Evolutionary conservation across 2,113 vertebrate genomes (phyloP).

Genomic region (Albula glossodonta): DNA sequence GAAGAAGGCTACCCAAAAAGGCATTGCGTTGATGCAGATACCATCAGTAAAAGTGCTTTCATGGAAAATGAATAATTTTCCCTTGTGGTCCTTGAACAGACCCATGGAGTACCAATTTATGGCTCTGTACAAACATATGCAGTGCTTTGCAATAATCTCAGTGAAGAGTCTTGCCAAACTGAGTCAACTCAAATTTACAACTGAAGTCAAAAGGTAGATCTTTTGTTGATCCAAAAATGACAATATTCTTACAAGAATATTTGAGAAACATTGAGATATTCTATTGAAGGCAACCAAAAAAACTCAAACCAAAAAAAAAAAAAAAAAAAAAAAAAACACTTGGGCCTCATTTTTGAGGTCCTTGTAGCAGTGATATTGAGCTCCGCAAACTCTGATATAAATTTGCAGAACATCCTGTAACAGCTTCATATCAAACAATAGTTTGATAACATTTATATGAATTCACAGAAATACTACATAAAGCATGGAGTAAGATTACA

Average conservation of each 20-base stretch:
- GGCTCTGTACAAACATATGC: conserved; percentile 5
- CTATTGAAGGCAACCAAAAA: conserved; percentile 27
- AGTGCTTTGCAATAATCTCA: background rate
- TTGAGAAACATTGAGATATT: conserved; percentile 26
- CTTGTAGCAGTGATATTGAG: conserved; percentile 1
- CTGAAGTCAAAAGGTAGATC: conserved; percentile 37
- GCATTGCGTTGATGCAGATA: background rate
- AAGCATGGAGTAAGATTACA: conserved; percentile 49
- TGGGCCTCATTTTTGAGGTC: background rate
- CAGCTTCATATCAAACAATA: conserved; percentile 39
- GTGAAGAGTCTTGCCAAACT: background rate
- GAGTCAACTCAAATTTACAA: background rate
- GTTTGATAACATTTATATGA: conserved; percentile 53
- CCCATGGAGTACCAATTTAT: background rate
- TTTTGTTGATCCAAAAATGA: conserved; percentile 47
- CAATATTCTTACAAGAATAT: conserved; percentile 29
- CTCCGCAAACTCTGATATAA: background rate
- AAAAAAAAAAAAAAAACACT: conserved; percentile 7
- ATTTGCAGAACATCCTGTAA: conserved; percentile 10
- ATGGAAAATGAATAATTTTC: background rate
- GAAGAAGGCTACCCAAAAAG: background rate
- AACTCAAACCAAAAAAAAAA: conserved; percentile 6
- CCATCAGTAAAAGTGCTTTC: conserved; percentile 13
- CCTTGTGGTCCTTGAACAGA: background rate
- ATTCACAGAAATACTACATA: conserved; percentile 46